These are phyloP conservation scores for Phasianus colchicus DNA, from an alignment of 2,113 vertebrate species.

Conservation along the genomic window DNA sequence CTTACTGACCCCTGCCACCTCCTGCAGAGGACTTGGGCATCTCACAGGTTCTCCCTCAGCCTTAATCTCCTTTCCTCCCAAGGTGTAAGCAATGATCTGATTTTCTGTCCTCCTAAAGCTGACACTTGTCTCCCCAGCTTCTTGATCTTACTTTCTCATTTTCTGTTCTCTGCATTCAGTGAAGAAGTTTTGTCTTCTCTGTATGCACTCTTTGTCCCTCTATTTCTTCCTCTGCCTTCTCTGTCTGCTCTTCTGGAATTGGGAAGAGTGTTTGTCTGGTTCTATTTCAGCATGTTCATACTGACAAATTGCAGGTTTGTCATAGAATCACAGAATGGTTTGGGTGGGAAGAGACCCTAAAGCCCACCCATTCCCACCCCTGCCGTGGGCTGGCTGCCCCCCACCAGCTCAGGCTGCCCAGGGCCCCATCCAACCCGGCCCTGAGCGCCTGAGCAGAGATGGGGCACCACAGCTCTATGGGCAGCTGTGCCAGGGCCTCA, in stretches of 20 bases:
- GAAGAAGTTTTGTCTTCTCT: background rate
- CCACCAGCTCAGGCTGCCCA: background rate
- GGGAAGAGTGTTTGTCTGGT: background rate
- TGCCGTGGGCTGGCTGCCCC: background rate
- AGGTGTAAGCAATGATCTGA: background rate
- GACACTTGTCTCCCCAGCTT: background rate
- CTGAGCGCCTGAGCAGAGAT: background rate
- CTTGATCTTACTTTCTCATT: background rate
- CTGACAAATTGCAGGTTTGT: background rate
- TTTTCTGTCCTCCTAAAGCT: background rate
- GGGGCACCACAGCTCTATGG: background rate
- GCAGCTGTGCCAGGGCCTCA: background rate
- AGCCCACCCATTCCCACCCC: background rate
- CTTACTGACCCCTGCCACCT: background rate
- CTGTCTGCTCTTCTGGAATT: background rate
- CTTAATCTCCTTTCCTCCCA: background rate
- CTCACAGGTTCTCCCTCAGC: background rate
- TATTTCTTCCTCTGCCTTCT: background rate
- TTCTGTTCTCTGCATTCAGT: background rate
- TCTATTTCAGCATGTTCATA: background rate
- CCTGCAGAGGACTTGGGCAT: fast-evolving
- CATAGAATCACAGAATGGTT: background rate
- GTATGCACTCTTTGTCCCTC: background rate
- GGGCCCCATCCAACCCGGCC: background rate
- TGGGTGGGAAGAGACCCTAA: background rate